phyloP scores from a whole-genome alignment of 1,140 invertebrate genomes.

The Ostrea denselamellosa region DNA sequence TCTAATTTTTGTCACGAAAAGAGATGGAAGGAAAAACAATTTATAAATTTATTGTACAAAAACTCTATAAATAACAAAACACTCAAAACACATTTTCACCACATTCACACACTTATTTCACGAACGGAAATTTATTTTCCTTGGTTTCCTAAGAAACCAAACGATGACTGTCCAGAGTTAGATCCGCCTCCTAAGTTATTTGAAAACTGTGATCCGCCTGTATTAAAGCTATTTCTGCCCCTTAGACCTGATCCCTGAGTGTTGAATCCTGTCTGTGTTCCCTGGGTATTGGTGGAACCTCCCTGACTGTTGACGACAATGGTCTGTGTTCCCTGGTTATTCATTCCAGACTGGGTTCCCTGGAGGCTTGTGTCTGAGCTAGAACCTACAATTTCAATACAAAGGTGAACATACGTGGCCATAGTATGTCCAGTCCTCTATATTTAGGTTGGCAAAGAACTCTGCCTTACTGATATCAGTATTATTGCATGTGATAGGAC shows the following conservation, averaged over 20 bases:
- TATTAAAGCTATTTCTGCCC: slow-evolving; percentile 12
- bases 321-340: background rate
- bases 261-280: background rate
- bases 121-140: background rate
- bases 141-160: slow-evolving; percentile 34
- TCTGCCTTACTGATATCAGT: no score
- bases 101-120: background rate
- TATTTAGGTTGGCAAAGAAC: no score
- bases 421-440: no score
- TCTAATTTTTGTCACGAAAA: background rate
- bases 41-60: slow-evolving; percentile 27
- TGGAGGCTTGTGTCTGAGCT: background rate
- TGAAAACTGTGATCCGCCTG: slow-evolving; percentile 10
- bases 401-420: background rate
- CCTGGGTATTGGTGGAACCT: background rate
- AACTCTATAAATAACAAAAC: slow-evolving; percentile 20
- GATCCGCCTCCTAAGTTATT: slow-evolving; percentile 31
- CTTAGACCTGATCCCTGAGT: background rate
- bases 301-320: background rate
- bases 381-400: background rate
- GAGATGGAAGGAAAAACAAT: background rate
- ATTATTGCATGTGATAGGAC: no score
- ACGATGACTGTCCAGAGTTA: background rate
- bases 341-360: background rate
- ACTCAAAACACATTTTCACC: background rate